phyloP scores from a whole-genome alignment of 2,888 invertebrate genomes.

The Trichogramma evanescens region DNA sequence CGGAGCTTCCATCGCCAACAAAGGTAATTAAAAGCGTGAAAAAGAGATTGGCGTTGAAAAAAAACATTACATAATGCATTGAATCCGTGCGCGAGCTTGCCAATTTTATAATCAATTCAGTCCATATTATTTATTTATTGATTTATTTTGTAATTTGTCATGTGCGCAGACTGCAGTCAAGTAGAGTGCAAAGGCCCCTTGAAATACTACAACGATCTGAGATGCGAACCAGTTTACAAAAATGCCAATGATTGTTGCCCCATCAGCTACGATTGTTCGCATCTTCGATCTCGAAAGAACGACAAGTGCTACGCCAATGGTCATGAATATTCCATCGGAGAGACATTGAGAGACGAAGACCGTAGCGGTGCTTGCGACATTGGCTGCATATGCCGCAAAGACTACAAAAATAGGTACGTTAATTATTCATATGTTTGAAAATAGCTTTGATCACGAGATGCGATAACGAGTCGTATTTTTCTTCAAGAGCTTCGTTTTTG shows the following conservation, averaged over 20 bases:
- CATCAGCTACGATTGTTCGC: constrained; percentile 31
- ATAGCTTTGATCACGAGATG: background rate
- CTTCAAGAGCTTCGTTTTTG: constrained; percentile 27
- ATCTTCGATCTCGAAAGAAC: constrained; percentile 23
- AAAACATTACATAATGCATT: too few species aligned
- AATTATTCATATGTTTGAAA: background rate
- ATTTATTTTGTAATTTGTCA: too few species aligned
- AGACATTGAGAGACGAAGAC: constrained; percentile 29
- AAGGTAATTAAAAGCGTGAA: too few species aligned
- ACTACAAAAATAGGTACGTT: constrained; percentile 22
- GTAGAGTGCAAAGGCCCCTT: constrained; percentile 33
- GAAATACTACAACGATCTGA: constrained; percentile 28
- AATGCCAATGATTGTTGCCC: constrained; percentile 32
- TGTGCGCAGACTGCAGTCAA: constrained; percentile 22
- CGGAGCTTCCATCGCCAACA: too few species aligned
- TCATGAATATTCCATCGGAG: constrained; percentile 29
- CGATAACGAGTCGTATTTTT: background rate
- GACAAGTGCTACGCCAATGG: constrained; percentile 34
- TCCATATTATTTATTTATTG: too few species aligned
- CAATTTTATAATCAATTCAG: too few species aligned
- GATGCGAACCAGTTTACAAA: constrained; percentile 31
- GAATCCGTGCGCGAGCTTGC: too few species aligned
- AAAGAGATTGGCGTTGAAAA: too few species aligned
- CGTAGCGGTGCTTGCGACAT: constrained; percentile 30
- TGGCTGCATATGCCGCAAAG: constrained; percentile 25